These are phyloP conservation scores for Phycodurus eques DNA, from an alignment of 2,113 vertebrate genomes.

Conservation along the genomic window DNA sequence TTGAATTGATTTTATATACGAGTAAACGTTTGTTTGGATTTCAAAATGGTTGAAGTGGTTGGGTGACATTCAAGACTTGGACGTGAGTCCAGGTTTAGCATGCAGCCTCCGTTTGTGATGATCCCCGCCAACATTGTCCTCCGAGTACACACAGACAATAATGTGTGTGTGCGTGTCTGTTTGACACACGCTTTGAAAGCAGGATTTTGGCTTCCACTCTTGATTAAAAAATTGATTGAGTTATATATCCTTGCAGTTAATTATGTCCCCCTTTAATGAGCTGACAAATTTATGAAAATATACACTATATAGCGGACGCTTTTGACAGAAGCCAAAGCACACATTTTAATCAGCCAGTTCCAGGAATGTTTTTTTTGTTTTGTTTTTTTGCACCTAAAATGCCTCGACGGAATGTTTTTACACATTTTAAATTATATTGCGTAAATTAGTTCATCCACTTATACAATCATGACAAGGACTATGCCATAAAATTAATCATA, in stretches of 20 bases:
- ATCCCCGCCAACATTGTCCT: not conserved
- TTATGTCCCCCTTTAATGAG: constrained; percentile 3
- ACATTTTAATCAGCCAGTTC: constrained; percentile 1
- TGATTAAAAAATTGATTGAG: constrained; percentile 6
- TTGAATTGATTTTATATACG: no score
- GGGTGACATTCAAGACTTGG: not conserved
- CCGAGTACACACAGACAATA: not conserved
- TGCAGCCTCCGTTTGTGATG: not conserved
- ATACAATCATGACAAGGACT: not conserved
- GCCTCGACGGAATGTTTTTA: not conserved
- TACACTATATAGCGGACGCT: not conserved
- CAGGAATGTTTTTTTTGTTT: not conserved
- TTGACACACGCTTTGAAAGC: not conserved
- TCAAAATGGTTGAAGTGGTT: not conserved
- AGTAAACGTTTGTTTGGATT: not conserved
- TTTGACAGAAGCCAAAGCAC: constrained; percentile 3
- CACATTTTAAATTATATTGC: not conserved
- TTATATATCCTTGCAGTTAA: constrained; percentile 2
- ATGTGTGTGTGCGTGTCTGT: not conserved
- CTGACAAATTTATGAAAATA: constrained; percentile 8
- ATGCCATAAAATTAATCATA: constrained; percentile 2
- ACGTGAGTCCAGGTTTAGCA: not conserved
- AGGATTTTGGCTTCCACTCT: not conserved
- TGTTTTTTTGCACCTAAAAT: not conserved
- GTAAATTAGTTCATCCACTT: not conserved